Percentiles rank a stretch among this genome's conserved stretches.
phyloP scores from a whole-genome alignment of 2,113 vertebrate genomes.

The Stercorarius parasiticus region DNA sequence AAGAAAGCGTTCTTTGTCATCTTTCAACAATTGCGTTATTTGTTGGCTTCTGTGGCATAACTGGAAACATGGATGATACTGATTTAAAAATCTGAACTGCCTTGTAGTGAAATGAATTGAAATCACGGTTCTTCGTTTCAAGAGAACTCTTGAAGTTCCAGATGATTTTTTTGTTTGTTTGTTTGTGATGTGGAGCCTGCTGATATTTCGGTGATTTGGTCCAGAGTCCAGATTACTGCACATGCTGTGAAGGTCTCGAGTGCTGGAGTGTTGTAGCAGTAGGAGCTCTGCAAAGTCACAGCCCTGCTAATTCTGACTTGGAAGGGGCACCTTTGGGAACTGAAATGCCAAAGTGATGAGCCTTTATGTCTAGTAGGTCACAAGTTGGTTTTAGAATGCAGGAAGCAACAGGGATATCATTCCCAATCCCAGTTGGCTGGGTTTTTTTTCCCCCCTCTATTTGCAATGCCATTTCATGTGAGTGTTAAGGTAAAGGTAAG shows the following conservation, averaged over 20 bases:
- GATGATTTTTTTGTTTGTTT: background rate
- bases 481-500: background rate
- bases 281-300: background rate
- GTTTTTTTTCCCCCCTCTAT: background rate
- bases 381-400: background rate
- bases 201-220: background rate
- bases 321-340: background rate
- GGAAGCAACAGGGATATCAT: background rate
- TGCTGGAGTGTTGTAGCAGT: background rate
- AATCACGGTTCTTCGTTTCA: background rate
- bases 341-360: background rate
- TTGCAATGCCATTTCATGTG: background rate
- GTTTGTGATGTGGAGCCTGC: background rate
- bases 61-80: background rate
- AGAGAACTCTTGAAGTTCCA: background rate
- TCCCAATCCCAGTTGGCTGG: background rate
- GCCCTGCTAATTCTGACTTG: background rate
- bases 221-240: background rate
- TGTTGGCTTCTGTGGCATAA: conserved; percentile 27
- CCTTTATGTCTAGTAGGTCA: background rate
- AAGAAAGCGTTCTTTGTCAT: conserved; percentile 59
- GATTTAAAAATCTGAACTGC: background rate
- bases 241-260: fast-evolving
- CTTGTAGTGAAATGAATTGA: background rate
- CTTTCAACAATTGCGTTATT: conserved; percentile 57